These are phyloP conservation scores for Brachionus rubens DNA, from an alignment of 1,140 invertebrate genomes.

Conservation along the genomic window DNA sequence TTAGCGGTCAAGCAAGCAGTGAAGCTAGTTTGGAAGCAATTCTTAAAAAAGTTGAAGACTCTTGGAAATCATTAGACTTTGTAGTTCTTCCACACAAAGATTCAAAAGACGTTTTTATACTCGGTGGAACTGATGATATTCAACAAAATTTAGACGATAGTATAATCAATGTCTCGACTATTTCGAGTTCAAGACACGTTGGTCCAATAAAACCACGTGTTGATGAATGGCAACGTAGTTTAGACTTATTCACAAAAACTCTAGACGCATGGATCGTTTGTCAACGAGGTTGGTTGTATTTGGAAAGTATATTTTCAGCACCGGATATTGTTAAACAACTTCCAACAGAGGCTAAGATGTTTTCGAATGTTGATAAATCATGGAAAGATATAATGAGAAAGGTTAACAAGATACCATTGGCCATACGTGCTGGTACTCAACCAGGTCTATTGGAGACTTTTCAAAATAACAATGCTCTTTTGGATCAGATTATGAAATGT, in stretches of 20 bases:
- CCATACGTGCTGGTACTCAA: slow-evolving; percentile 59
- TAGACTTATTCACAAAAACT: slow-evolving; percentile 74
- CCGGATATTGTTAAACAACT: slow-evolving; percentile 81
- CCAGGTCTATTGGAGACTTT: slow-evolving; percentile 59
- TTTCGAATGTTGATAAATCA: slow-evolving; percentile 76
- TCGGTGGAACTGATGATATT: slow-evolving; percentile 77
- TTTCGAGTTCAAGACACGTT: slow-evolving; percentile 75
- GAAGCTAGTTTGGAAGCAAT: slow-evolving; percentile 75
- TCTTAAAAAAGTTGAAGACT: slow-evolving; percentile 65
- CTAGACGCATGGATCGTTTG: slow-evolving; percentile 59
- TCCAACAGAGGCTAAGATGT: slow-evolving; percentile 77
- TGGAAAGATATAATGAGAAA: slow-evolving; percentile 78
- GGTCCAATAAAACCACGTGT: slow-evolving; percentile 75
- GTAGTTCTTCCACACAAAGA: slow-evolving; percentile 60
- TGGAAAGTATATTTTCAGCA: slow-evolving; percentile 52
- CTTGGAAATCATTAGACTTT: slow-evolving; percentile 60
- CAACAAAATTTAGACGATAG: slow-evolving; percentile 77
- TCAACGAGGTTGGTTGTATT: slow-evolving; percentile 46
- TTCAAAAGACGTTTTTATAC: slow-evolving; percentile 73
- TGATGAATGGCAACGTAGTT: slow-evolving; percentile 72
- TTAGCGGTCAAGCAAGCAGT: slow-evolving; percentile 77
- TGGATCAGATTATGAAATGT: slow-evolving; percentile 62
- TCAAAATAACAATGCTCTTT: slow-evolving; percentile 60
- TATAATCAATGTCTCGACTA: slow-evolving; percentile 78
- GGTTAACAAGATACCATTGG: slow-evolving; percentile 58